A percentile compares a stretch with the other conserved stretches of the same genome.
Conservation (phyloP, 2,797 vertebrate species). For the Cryptoprocta ferox region DNA sequence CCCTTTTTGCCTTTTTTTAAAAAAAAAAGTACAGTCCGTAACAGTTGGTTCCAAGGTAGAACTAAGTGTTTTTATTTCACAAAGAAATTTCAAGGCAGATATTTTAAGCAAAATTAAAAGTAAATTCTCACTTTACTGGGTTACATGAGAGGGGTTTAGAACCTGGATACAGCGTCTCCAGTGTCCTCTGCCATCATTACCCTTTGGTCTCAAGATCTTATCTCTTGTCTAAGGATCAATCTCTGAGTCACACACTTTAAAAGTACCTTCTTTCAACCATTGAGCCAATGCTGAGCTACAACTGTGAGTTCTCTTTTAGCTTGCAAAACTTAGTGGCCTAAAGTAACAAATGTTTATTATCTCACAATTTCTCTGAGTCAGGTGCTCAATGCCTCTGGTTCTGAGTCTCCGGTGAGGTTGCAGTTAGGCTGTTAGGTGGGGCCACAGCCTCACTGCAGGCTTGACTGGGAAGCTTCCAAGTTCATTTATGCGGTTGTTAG, state of each 20-base stretch:
- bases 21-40: background rate
- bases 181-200: background rate
- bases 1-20: background rate
- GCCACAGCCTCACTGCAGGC: background rate
- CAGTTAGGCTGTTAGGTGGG: background rate
- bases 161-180: background rate
- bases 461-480: background rate
- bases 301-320: background rate
- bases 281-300: background rate
- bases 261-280: background rate
- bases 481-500: background rate
- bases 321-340: background rate
- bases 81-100: background rate
- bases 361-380: background rate
- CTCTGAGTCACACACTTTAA: background rate
- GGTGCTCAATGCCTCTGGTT: background rate
- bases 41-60: background rate
- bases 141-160: background rate
- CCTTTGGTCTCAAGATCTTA: background rate
- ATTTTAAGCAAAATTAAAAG: slow-evolving; percentile 29
- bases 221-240: background rate
- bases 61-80: slow-evolving; percentile 2
- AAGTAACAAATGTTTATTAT: background rate
- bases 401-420: background rate
- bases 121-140: slow-evolving; percentile 31